A percentile compares a stretch with the other conserved stretches of the same genome.
Conservation (phyloP, 2,113 vertebrate genomes). For the Hippocampus mohnikei region DNA sequence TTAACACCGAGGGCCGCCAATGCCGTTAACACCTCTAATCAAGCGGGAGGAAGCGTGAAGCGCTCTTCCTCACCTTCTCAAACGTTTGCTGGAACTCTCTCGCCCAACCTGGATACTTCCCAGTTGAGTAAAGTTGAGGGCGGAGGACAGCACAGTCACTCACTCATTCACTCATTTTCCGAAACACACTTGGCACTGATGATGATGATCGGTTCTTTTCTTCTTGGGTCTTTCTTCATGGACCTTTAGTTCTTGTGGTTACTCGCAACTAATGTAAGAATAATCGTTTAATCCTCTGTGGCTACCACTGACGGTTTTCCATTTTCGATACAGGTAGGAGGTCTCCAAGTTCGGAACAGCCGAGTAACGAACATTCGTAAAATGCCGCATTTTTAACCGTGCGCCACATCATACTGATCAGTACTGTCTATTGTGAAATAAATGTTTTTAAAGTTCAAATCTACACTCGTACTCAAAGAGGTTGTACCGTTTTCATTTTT, state of each 20-base stretch:
- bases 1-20: conserved; percentile 57
- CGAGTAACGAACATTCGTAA: no score
- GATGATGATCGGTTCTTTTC: not conserved
- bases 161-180: not conserved
- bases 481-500: not conserved
- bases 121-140: not conserved
- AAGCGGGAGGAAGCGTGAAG: conserved; percentile 27
- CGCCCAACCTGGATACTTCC: not conserved
- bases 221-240: not conserved
- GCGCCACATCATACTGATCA: no score
- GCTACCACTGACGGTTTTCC: no score
- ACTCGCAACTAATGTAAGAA: no score
- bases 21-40: conserved; percentile 60
- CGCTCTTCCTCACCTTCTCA: conserved; percentile 9
- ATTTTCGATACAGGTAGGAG: no score
- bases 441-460: not conserved
- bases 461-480: no score
- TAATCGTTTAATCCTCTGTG: no score
- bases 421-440: no score
- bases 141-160: not conserved
- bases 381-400: no score
- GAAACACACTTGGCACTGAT: not conserved
- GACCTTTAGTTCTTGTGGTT: not conserved
- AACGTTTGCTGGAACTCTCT: conserved; percentile 6
- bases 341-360: no score